These are phyloP conservation scores for Vireo griseus DNA, from an alignment of 2,797 vertebrate genomes.

Conservation along the genomic window DNA sequence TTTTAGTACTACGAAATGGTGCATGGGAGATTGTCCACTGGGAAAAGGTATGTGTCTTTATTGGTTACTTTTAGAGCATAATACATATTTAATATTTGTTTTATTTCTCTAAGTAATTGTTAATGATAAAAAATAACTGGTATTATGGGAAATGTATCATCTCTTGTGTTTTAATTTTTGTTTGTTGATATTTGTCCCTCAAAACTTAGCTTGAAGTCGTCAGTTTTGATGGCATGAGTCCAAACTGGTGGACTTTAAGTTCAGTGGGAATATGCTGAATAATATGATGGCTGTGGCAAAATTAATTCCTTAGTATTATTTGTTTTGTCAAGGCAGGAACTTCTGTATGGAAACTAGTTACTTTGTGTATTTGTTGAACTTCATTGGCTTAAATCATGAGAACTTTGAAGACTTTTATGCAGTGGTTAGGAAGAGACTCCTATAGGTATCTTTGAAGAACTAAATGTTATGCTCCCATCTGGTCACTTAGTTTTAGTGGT, in stretches of 20 bases:
- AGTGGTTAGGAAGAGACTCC: neutral
- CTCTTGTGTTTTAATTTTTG: neutral
- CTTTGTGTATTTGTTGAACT: neutral
- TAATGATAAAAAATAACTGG: neutral
- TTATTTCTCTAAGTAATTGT: neutral
- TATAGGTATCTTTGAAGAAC: neutral
- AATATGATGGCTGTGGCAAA: neutral
- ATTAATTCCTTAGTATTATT: neutral
- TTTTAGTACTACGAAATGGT: slow-evolving; percentile 91
- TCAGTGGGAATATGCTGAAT: neutral
- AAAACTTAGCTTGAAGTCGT: neutral
- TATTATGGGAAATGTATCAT: neutral
- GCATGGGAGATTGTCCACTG: slow-evolving; percentile 99
- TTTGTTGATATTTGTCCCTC: neutral
- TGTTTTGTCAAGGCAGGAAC: neutral
- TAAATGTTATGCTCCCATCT: neutral
- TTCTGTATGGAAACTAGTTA: neutral
- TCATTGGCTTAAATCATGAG: neutral
- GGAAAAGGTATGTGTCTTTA: slow-evolving; percentile 91
- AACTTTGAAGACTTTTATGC: rapidly evolving
- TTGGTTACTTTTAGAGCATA: neutral
- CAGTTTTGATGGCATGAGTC: neutral
- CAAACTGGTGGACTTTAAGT: neutral
- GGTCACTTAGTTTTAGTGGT: neutral
- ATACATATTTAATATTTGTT: neutral